These are phyloP conservation scores for Molossus alvarezi DNA, from an alignment of 2,797 vertebrate genomes.

Conservation along the genomic window DNA sequence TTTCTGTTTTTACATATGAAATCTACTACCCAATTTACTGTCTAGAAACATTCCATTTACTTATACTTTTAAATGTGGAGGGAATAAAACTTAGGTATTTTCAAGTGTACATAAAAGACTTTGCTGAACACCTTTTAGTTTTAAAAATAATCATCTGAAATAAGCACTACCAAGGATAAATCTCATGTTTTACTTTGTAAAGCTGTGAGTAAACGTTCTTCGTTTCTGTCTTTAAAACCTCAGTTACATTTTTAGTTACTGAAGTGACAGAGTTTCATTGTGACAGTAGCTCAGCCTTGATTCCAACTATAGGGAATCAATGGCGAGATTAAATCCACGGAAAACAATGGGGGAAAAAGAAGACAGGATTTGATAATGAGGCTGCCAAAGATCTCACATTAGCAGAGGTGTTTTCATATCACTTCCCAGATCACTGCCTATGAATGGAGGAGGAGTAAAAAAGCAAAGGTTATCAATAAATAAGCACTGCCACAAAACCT, in stretches of 20 bases:
- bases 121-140: neutral
- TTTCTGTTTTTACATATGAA: conserved; percentile 61
- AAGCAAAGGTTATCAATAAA: neutral
- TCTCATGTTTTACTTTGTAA: neutral
- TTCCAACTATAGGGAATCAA: neutral
- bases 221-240: conserved; percentile 28
- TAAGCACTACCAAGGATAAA: neutral
- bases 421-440: conserved; percentile 2
- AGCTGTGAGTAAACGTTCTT: neutral
- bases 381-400: neutral
- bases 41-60: neutral
- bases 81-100: conserved; percentile 5
- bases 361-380: neutral
- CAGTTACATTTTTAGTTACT: neutral
- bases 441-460: neutral
- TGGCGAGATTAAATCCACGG: conserved; percentile 7
- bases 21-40: conserved; percentile 29
- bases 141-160: neutral
- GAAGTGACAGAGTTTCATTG: neutral
- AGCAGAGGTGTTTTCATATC: neutral
- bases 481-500: neutral
- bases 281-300: neutral
- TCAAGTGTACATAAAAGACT: conserved; percentile 21
- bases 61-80: neutral
- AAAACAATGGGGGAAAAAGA: neutral